Conservation (phyloP, 37 sponge, comb jelly and placozoan species). For the Cliona cf. orientalis region DNA sequence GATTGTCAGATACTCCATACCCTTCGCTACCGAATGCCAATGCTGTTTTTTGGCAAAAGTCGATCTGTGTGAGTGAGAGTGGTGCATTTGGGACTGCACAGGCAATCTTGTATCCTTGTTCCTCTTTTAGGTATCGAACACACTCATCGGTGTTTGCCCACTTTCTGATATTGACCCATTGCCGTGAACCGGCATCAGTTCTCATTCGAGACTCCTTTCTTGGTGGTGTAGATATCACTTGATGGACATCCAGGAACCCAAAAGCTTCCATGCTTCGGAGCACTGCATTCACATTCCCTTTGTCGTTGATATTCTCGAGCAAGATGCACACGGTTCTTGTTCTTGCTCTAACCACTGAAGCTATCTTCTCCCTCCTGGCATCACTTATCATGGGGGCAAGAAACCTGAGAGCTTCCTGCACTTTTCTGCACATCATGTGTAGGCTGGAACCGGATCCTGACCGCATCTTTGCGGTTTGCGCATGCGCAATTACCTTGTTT, state of each 20-base stretch:
- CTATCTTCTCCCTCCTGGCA: slow-evolving; percentile 51
- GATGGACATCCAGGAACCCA: slow-evolving; percentile 63
- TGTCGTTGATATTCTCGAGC: slow-evolving; percentile 60
- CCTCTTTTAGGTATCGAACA: slow-evolving; percentile 20
- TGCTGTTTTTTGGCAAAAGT: slow-evolving; percentile 40
- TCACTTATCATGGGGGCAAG: slow-evolving; percentile 28
- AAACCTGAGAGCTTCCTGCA: not conserved
- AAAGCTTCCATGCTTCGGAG: slow-evolving; percentile 76
- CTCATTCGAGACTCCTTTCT: slow-evolving; percentile 5
- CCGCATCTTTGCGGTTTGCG: not conserved
- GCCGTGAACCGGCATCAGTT: slow-evolving; percentile 72
- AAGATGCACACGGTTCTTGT: slow-evolving; percentile 52
- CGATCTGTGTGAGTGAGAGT: slow-evolving; percentile 6
- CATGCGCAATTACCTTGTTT: too few relatives aligned
- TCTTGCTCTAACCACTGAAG: slow-evolving; percentile 39
- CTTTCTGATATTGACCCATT: slow-evolving; percentile 55
- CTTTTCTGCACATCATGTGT: slow-evolving; percentile 1
- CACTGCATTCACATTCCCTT: slow-evolving; percentile 76
- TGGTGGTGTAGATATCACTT: not conserved
- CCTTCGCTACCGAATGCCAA: slow-evolving; percentile 78
- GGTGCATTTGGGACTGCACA: slow-evolving; percentile 19
- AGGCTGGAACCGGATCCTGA: not conserved
- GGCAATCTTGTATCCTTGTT: slow-evolving; percentile 50
- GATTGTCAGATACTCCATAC: slow-evolving; percentile 53
- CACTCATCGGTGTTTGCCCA: slow-evolving; percentile 57